phyloP scores from a whole-genome alignment of 2,113 vertebrate genomes.

The Epinephelus moara region DNA sequence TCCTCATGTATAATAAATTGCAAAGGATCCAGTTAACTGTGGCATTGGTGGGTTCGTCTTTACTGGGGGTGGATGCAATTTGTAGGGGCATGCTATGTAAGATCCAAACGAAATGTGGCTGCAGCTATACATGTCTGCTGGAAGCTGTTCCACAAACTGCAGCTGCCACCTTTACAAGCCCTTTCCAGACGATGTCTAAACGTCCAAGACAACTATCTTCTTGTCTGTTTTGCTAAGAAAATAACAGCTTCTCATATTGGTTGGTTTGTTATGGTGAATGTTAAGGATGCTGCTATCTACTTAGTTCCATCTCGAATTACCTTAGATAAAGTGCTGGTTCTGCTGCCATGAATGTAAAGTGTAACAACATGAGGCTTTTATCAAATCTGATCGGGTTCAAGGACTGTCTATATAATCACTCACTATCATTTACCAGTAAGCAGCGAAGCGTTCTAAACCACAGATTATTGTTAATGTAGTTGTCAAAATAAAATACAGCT shows the following conservation, averaged over 20 bases:
- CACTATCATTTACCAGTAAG: background rate
- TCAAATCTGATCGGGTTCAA: background rate
- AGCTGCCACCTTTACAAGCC: no score
- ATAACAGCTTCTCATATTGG: background rate
- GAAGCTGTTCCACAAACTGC: no score
- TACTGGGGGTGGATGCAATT: no score
- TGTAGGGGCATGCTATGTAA: no score
- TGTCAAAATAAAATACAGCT: conserved; percentile 39
- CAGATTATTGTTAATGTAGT: conserved; percentile 41
- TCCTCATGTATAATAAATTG: no score
- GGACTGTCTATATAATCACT: background rate
- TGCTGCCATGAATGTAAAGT: background rate
- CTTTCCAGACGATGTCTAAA: no score
- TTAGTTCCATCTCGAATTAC: background rate
- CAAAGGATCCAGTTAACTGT: no score
- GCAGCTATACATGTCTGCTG: no score
- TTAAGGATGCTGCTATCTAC: background rate
- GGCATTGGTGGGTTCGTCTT: no score
- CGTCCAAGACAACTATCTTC: no score
- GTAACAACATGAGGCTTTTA: no score
- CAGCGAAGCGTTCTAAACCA: conserved; percentile 1
- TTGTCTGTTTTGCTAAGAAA: background rate
- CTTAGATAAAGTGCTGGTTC: background rate
- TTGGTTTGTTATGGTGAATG: background rate
- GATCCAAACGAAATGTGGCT: no score